Percentiles rank a stretch among this genome's conserved stretches.
These are phyloP conservation scores for Tetrax tetrax DNA, from an alignment of 2,113 vertebrate genomes.

Conservation along the genomic window DNA sequence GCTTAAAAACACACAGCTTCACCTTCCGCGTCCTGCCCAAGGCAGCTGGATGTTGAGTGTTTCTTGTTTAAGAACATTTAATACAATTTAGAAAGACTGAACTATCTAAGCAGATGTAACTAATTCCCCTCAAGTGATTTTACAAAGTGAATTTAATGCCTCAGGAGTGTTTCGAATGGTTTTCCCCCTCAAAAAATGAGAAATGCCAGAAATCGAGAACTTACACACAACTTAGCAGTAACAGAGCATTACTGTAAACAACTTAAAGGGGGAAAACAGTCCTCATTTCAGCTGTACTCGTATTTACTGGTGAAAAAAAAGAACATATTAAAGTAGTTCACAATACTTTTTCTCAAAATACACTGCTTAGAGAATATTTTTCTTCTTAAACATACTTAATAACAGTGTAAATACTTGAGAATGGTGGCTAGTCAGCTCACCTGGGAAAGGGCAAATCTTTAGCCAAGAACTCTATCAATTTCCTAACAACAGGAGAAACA, in stretches of 20 bases:
- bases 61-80: not conserved
- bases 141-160: not conserved
- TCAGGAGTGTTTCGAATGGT: not conserved
- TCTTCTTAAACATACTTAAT: not conserved
- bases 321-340: not conserved
- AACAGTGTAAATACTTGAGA: not conserved
- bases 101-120: conserved; percentile 14
- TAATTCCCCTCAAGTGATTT: not conserved
- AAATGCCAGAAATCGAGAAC: not conserved
- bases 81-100: not conserved
- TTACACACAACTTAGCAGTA: not conserved
- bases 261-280: not conserved
- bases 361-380: not conserved
- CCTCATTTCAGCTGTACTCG: not conserved
- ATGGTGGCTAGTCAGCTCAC: not conserved
- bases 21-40: not conserved
- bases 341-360: not conserved
- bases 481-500: not conserved
- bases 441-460: not conserved
- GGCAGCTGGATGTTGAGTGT: not conserved
- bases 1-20: not conserved
- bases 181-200: not conserved
- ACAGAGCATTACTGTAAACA: not conserved
- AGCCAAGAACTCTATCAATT: not conserved
- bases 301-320: not conserved